Base-by-base conservation (phyloP, 2,113 vertebrate genomes). In the Actenoides lindsayi region DNA sequence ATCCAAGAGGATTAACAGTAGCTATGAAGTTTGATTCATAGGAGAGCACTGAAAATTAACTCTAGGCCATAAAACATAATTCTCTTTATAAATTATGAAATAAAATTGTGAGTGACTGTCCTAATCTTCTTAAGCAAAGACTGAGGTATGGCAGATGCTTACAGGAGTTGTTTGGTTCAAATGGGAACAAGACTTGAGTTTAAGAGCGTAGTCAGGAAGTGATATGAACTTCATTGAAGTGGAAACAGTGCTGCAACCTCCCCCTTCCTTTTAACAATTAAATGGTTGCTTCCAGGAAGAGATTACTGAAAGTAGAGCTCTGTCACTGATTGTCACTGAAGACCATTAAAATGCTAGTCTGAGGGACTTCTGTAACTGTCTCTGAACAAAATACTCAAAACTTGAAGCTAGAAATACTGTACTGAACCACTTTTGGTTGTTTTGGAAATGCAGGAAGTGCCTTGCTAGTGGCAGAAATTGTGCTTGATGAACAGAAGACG, bases 401-500 rank as follows among this genome's bases (percentile, higher is more conserved):
- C 56, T 28, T 81, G 16, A 83, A 86, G 41, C 44, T 91, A 39
- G 42, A 80, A 95, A 42, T 78, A 51, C 54, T 71, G 86, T 31
- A 69, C 4, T 33, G 63, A 93, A 85, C 21, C 46, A 50, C 81
- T 93, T 90, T 9, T 94, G 89, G n/a, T 96, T 97, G 69, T 96
- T 96, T 94, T 96, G 91, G 30, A 93, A 92, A 95, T 96, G 42
- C 97, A 99, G 99, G 98, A 90, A 96, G 94, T 79, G 98, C 98
- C 53, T 96, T 99, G 95, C 98, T 99, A 92, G 94, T 99, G 71
- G 98, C 98, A 83, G 99, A 99, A 98, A 98, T 97, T 89, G 97
- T 99, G 85, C 98, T 99, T 89, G 97, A 98, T 2, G 98, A 99
- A 68, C 96, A 97, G 92, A 96, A 98, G 95, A 97, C 8, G 1